These are phyloP conservation scores for Cisticola juncidis DNA, from an alignment of 2,113 vertebrate genomes.

Conservation along the genomic window DNA sequence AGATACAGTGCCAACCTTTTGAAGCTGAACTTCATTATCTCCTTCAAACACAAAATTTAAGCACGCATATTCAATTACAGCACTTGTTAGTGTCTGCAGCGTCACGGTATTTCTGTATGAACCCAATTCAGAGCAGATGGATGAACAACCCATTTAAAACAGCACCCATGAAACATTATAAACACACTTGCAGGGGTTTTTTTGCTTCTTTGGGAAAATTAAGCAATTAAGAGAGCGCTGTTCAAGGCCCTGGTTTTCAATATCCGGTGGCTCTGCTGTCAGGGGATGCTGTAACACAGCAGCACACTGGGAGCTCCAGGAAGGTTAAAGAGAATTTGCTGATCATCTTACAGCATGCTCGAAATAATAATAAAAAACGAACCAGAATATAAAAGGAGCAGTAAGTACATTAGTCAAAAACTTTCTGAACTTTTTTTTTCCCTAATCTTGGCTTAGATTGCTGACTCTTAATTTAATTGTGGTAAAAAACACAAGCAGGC, in stretches of 20 bases:
- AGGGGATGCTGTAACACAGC: neutral
- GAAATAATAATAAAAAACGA: neutral
- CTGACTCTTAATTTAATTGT: neutral
- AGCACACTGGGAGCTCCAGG: neutral
- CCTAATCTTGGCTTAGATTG: neutral
- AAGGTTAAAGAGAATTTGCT: neutral
- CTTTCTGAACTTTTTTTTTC: neutral
- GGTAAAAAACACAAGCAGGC: neutral
- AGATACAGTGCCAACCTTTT: neutral
- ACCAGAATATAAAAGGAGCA: neutral
- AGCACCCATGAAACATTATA: neutral
- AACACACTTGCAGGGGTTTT: neutral
- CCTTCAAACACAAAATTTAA: neutral
- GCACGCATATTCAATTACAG: neutral
- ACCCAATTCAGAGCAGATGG: neutral
- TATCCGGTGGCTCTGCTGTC: neutral
- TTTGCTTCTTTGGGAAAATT: conserved; percentile 17
- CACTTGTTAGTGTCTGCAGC: neutral
- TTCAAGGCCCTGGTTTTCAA: neutral
- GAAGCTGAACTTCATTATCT: neutral
- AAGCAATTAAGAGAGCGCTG: neutral
- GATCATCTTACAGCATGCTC: neutral
- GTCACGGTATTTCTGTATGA: neutral
- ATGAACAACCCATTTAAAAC: neutral
- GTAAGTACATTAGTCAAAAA: neutral